Evolutionary conservation across 2,888 invertebrate genomes (phyloP), one percentile per base, ranked within the genome.

Genomic region (Leptarthrus brevirostris): DNA sequence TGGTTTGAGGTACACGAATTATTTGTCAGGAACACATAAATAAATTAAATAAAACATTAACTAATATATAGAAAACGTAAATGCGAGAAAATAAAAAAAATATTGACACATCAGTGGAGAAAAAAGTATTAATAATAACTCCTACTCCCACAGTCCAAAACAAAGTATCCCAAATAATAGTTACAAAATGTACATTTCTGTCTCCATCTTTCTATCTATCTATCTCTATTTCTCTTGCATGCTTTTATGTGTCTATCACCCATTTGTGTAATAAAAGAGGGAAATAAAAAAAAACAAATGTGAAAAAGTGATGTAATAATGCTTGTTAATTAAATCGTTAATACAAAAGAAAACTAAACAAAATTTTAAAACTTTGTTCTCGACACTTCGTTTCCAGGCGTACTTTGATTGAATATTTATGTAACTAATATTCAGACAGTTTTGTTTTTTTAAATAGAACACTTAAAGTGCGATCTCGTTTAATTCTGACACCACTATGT

Each of bases 191-290:
- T 58, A 64, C 47, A 64, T 64, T 64, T 44, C 64, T 44, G 64
- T 64, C 64, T 64, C 20, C 44, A 20, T 47, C 40, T 64, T 44
- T 64, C 64, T 44, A 64, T 64, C 64, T 47, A 47, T 64, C 64
- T 64, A 16, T 64, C 44, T 64, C 44, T 64, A 64, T 24, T 64
- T 47, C 64, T 44, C 64, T 61, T 64, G 64, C 64, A 64, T 64
- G 64, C 64, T 44, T 44, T 44, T 64, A 64, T 44, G 44, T 64
- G 64, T 64, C 64, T 64, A 64, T 64, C 64, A 44, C n/a, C 64
- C 64, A 64, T 44, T 44, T 44, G 24, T 64, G 64, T 64, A 47
- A 64, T 47, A 64, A 44, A 61, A 61, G 44, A 47, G 64, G 44
- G 24, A 64, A 64, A 61, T 61, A 12, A 64, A 64, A 64, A 20